Conservation (phyloP, 1,140 invertebrate genomes). For the Coptotermes formosanus region DNA sequence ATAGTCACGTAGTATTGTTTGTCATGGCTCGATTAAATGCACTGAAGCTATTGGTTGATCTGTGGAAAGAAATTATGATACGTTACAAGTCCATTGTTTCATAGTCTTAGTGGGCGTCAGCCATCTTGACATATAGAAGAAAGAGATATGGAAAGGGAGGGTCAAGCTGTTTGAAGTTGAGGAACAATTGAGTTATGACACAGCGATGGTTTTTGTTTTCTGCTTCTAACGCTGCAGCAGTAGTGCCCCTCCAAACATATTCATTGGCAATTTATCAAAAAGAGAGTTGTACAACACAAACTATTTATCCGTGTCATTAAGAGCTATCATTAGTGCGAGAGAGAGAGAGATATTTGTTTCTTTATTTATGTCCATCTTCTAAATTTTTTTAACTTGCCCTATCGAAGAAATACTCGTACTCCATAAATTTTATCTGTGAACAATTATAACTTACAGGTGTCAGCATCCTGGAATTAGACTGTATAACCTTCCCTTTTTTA, state of each 20-base stretch:
- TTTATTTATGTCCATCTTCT: conserved; percentile 27
- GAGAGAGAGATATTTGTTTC: conserved; percentile 24
- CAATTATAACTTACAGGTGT: conserved; percentile 9
- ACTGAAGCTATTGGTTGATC: conserved; percentile 20
- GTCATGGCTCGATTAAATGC: conserved; percentile 19
- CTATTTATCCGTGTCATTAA: conserved; percentile 33
- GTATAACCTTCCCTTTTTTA: background rate
- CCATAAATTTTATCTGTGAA: conserved; percentile 10
- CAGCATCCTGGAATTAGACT: background rate
- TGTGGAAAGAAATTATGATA: background rate
- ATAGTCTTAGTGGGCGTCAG: conserved; percentile 26
- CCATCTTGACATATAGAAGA: conserved; percentile 24
- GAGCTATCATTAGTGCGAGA: conserved; percentile 33
- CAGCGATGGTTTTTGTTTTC: background rate
- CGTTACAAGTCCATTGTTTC: conserved; percentile 13
- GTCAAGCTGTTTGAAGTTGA: conserved; percentile 22
- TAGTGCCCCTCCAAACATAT: background rate
- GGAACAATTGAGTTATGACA: conserved; percentile 31
- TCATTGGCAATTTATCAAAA: conserved; percentile 31
- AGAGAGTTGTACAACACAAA: conserved; percentile 20
- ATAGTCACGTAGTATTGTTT: background rate
- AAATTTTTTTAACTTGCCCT: background rate
- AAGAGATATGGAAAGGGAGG: conserved; percentile 29
- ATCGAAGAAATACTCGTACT: background rate
- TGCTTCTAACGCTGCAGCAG: background rate